phyloP scores from a whole-genome alignment of 1,140 invertebrate genomes.

The Drosophila ananassae region DNA sequence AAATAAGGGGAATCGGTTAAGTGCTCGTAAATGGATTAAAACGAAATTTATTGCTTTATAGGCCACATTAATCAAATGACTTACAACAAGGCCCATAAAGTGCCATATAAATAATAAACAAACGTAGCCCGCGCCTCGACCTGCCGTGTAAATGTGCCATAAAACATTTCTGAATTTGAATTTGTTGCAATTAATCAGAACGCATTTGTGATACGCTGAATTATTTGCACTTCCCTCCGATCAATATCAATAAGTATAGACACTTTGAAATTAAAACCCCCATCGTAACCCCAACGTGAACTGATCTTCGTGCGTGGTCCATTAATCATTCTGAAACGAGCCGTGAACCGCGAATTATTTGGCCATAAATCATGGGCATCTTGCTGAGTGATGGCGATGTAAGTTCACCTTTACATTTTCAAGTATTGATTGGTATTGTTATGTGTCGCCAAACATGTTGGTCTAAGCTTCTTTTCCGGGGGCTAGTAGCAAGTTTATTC shows the following conservation, averaged over 20 bases:
- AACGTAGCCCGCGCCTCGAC: not conserved
- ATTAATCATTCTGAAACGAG: conserved; percentile 56
- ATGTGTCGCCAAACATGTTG: conserved; percentile 16
- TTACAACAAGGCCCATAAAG: conserved; percentile 62
- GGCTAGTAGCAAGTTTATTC: not conserved
- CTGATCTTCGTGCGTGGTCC: conserved; percentile 32
- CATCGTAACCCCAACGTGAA: conserved; percentile 37
- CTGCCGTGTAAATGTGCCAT: conserved; percentile 47
- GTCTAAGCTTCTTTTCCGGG: conserved; percentile 8
- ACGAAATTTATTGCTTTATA: conserved; percentile 64
- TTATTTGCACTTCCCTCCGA: conserved; percentile 48
- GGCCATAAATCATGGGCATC: conserved; percentile 75
- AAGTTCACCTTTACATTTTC: conserved; percentile 56
- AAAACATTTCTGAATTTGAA: conserved; percentile 44
- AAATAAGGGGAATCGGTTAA: conserved; percentile 49
- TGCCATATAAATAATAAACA: conserved; percentile 64
- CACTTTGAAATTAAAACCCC: conserved; percentile 3
- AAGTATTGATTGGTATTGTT: conserved; percentile 14
- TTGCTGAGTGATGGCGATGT: conserved; percentile 80
- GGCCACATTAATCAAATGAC: conserved; percentile 63
- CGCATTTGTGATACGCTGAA: conserved; percentile 41
- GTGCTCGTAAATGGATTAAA: conserved; percentile 76
- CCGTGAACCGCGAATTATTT: conserved; percentile 36
- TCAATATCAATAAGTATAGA: conserved; percentile 43
- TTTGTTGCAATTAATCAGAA: conserved; percentile 60